phyloP scores from a whole-genome alignment of 2,888 invertebrate genomes.

The Tromatobia lineatoria region DNA sequence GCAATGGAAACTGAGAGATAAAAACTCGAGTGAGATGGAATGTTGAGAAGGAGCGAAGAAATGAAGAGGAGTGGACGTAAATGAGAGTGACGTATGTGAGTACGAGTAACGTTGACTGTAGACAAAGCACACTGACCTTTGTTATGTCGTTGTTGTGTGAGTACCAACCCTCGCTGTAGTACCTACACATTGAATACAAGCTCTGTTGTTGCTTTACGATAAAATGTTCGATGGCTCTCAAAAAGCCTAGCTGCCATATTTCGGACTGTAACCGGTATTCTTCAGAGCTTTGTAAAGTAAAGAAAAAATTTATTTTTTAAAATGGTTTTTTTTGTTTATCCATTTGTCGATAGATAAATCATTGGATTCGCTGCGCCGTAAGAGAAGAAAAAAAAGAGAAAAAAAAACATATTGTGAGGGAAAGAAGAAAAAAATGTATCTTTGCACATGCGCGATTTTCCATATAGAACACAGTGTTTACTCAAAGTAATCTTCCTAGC shows the following conservation, averaged over 20 bases:
- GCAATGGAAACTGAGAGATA: slow-evolving; percentile 21
- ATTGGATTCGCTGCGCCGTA: too few species aligned
- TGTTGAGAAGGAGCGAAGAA: background rate
- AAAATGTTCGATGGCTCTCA: background rate
- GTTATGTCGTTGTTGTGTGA: background rate
- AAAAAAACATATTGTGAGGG: too few species aligned
- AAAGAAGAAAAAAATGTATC: too few species aligned
- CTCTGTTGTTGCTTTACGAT: background rate
- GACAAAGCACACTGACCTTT: background rate
- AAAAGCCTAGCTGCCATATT: background rate
- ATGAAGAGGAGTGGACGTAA: slow-evolving; percentile 3
- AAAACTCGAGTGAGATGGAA: background rate
- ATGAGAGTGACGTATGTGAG: background rate
- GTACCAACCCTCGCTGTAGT: background rate
- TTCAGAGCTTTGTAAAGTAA: background rate
- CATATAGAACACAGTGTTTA: too few species aligned
- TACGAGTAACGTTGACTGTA: slow-evolving; percentile 11
- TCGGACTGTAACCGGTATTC: background rate
- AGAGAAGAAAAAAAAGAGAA: too few species aligned
- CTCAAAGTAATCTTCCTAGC: background rate
- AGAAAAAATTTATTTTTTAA: too few species aligned
- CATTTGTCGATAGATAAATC: too few species aligned
- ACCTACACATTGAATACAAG: background rate
- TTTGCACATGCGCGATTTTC: too few species aligned
- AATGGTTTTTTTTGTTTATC: too few species aligned